Percentiles rank a stretch among this genome's conserved stretches.
These are phyloP conservation scores for Megalops cyprinoides DNA, from an alignment of 2,797 vertebrate species.

Conservation along the genomic window DNA sequence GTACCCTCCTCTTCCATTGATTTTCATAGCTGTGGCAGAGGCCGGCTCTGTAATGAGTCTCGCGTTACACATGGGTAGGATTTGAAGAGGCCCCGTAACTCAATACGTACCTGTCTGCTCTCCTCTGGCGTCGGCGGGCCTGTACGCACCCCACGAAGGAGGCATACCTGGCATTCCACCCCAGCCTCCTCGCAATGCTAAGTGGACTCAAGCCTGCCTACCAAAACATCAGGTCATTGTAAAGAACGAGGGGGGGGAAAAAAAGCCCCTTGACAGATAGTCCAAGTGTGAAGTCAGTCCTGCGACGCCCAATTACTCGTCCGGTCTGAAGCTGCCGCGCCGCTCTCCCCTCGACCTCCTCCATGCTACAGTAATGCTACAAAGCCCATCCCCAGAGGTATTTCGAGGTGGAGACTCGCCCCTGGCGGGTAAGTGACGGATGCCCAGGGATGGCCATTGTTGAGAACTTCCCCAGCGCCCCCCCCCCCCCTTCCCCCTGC, in stretches of 20 bases:
- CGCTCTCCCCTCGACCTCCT: slow-evolving; percentile 58
- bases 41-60: slow-evolving; percentile 80
- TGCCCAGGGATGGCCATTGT: slow-evolving; percentile 30
- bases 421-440: slow-evolving; percentile 43
- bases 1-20: slow-evolving; percentile 66
- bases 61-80: slow-evolving; percentile 85
- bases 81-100: slow-evolving; percentile 87
- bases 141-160: slow-evolving; percentile 74
- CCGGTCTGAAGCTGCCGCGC: slow-evolving; percentile 58
- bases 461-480: slow-evolving; percentile 9
- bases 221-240: slow-evolving; percentile 80
- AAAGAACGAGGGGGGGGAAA: slow-evolving; percentile 62
- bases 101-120: slow-evolving; percentile 85
- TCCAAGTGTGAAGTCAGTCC: slow-evolving; percentile 78
- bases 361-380: slow-evolving; percentile 54
- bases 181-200: slow-evolving; percentile 77
- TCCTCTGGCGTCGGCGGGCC: slow-evolving; percentile 85
- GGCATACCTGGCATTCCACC: slow-evolving; percentile 87
- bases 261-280: slow-evolving; percentile 73
- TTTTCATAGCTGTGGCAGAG: slow-evolving; percentile 73
- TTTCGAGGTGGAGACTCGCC: slow-evolving; percentile 53
- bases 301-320: slow-evolving; percentile 76
- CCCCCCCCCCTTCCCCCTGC: too few species aligned
- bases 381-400: slow-evolving; percentile 58
- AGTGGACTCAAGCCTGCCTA: slow-evolving; percentile 78